Percentiles rank a stretch among this genome's conserved stretches.
phyloP scores from a whole-genome alignment of 2,888 invertebrate species.

The Agriotes lineatus region DNA sequence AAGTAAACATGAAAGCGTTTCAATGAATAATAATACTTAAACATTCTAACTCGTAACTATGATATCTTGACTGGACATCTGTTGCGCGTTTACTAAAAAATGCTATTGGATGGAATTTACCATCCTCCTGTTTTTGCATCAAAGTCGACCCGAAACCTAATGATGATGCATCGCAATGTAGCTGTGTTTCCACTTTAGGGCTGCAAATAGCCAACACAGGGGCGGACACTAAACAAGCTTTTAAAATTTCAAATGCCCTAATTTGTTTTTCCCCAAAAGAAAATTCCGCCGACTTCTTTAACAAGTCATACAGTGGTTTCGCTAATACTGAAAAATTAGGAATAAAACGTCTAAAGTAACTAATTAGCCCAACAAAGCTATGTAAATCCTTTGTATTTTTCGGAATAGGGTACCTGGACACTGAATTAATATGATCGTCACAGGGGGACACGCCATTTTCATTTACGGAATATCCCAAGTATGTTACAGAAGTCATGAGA shows the following conservation, averaged over 20 bases:
- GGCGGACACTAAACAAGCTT: slow-evolving; percentile 46
- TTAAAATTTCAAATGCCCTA: slow-evolving; percentile 1
- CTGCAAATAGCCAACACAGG: slow-evolving; percentile 53
- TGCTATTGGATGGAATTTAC: slow-evolving; percentile 52
- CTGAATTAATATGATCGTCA: neutral
- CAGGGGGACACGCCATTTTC: slow-evolving; percentile 26
- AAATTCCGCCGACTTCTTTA: neutral
- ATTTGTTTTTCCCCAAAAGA: neutral
- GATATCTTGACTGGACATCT: slow-evolving; percentile 51
- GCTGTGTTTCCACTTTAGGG: slow-evolving; percentile 51
- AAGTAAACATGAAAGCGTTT: slow-evolving; percentile 53
- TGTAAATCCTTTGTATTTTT: slow-evolving; percentile 23
- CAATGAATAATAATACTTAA: slow-evolving; percentile 51
- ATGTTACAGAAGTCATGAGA: slow-evolving; percentile 19
- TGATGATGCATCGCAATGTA: slow-evolving; percentile 56
- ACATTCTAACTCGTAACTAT: slow-evolving; percentile 56
- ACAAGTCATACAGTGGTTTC: slow-evolving; percentile 13
- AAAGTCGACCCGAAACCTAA: slow-evolving; percentile 54
- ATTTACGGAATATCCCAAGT: slow-evolving; percentile 31
- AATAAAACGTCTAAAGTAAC: too few species aligned
- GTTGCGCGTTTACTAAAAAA: slow-evolving; percentile 56
- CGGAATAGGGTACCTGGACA: slow-evolving; percentile 22
- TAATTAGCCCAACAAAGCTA: too few species aligned
- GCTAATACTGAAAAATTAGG: neutral
- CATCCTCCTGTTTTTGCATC: slow-evolving; percentile 52